A percentile compares a stretch with the other conserved stretches of the same genome.
These are phyloP conservation scores for Lynx canadensis DNA, from an alignment of 2,113 vertebrate species.

Conservation along the genomic window DNA sequence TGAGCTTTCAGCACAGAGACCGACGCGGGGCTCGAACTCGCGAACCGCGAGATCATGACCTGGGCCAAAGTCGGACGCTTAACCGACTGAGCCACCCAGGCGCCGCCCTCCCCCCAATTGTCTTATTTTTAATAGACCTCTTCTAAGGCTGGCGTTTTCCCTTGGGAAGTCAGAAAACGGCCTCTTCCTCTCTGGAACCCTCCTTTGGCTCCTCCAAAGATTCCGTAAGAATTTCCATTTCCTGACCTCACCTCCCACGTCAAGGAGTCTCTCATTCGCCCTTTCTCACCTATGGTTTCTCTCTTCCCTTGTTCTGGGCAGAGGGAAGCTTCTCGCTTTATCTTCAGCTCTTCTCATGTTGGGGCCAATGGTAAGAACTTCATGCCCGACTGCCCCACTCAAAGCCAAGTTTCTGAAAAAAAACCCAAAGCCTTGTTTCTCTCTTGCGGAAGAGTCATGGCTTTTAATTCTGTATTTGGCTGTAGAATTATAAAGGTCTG, in stretches of 20 bases:
- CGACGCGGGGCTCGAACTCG: too few relatives aligned
- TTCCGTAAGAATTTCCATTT: background rate
- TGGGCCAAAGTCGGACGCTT: too few relatives aligned
- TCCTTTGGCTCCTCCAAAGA: background rate
- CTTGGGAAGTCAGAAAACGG: background rate
- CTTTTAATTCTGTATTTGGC: background rate
- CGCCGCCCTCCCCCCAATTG: too few relatives aligned
- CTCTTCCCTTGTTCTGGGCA: background rate
- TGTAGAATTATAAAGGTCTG: background rate
- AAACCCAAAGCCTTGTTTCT: background rate
- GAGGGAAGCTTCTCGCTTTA: background rate
- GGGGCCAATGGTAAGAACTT: background rate
- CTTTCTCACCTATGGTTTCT: background rate
- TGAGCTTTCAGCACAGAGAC: too few relatives aligned
- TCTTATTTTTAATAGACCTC: background rate
- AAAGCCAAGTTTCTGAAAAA: constrained; percentile 1
- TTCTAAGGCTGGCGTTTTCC: background rate
- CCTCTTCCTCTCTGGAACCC: background rate
- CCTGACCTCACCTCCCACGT: background rate
- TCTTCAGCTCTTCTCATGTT: background rate
- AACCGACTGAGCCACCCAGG: too few relatives aligned
- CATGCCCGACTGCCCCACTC: background rate
- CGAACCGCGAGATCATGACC: too few relatives aligned
- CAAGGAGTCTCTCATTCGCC: background rate
- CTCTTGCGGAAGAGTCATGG: background rate